Base-by-base conservation (phyloP, 2,888 invertebrate species). In the Melieria crassipennis region DNA sequence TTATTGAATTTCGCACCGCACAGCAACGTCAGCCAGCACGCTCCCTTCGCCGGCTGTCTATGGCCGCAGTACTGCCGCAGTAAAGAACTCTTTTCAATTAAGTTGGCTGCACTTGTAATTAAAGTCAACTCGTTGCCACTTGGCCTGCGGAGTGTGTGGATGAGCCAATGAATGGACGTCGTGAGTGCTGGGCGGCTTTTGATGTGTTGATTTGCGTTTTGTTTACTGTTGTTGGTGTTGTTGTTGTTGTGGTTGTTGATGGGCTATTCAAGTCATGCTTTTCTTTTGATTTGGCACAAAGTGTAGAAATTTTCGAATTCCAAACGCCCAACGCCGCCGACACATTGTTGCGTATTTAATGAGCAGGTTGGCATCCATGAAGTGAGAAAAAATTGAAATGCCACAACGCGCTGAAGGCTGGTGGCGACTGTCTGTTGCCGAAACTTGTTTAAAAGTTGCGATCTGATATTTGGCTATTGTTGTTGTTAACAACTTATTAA, bases 401-500 rank as follows among this genome's bases (percentile, higher is more conserved):
- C 30, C 30, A 30, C 30, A 30, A 52, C 52, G 52, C 52, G 1
- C 13, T 52, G 52, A 30, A 30, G 30, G 30, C 30, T 30, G 30
- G 30, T 30, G 30, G 30, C 30, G 30, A 30, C 1, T 30, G 30
- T 3, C 30, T 30, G 30, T 30, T 30, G 30, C 30, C 30, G 30
- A 30, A 30, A 30, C 30, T 30, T 30, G 30, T 30, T 30, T 30
- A 30, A 30, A 30, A 30, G 30, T 30, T 30, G 30, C 30, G 30
- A 30, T 30, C 30, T 30, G 52, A 52, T 7, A 5, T 52, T 52
- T 52, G n/a, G 52, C 13, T 4, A 11, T 52, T 13, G 52, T 7
- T n/a, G 30, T 30, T 77, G 80, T 82, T 81, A 82, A 78, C 81
- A 80, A 77, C 76, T 80, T 80, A 81, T 82, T 82, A 82, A 82